Evolutionary conservation across 2,888 invertebrate genomes (phyloP).

Genomic region (Ptilodon capucinus): DNA sequence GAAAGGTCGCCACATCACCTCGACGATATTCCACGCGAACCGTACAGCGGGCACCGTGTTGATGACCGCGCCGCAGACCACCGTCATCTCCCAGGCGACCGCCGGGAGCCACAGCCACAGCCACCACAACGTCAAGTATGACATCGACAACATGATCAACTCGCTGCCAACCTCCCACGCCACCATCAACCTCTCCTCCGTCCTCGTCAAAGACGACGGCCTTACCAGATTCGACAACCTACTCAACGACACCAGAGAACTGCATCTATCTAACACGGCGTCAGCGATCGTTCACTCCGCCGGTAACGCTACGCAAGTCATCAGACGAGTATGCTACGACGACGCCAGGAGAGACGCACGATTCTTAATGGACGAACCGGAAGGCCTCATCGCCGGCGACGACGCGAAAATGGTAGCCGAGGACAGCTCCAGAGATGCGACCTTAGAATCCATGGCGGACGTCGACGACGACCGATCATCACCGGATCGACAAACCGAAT

Average conservation of each 20-base stretch:
- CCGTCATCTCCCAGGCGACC: slow-evolving; percentile 70
- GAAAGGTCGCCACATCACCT: slow-evolving; percentile 67
- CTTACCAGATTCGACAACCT: slow-evolving; percentile 63
- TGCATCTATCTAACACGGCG: slow-evolving; percentile 60
- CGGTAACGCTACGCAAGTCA: slow-evolving; percentile 71
- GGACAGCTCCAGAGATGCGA: slow-evolving; percentile 58
- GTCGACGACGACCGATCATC: slow-evolving; percentile 63
- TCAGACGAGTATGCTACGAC: slow-evolving; percentile 66
- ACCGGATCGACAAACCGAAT: slow-evolving; percentile 65
- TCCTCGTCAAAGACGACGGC: slow-evolving; percentile 64
- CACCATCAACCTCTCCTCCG: slow-evolving; percentile 54
- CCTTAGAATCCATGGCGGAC: slow-evolving; percentile 54
- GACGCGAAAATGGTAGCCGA: slow-evolving; percentile 64
- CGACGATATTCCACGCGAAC: slow-evolving; percentile 68
- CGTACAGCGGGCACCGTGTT: slow-evolving; percentile 69
- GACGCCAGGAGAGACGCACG: slow-evolving; percentile 52
- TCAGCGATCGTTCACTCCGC: slow-evolving; percentile 68
- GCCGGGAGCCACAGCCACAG: slow-evolving; percentile 43
- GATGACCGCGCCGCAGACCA: slow-evolving; percentile 66
- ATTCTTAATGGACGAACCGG: slow-evolving; percentile 59
- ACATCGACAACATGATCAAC: slow-evolving; percentile 67
- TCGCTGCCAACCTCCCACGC: slow-evolving; percentile 46
- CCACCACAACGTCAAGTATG: slow-evolving; percentile 58
- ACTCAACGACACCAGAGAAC: slow-evolving; percentile 60
- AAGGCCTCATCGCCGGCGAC: slow-evolving; percentile 54